Evolutionary conservation across 1,140 invertebrate genomes (phyloP), one percentile per base, ranked within the genome.

Genomic region (Drosophila ogumai): DNA sequence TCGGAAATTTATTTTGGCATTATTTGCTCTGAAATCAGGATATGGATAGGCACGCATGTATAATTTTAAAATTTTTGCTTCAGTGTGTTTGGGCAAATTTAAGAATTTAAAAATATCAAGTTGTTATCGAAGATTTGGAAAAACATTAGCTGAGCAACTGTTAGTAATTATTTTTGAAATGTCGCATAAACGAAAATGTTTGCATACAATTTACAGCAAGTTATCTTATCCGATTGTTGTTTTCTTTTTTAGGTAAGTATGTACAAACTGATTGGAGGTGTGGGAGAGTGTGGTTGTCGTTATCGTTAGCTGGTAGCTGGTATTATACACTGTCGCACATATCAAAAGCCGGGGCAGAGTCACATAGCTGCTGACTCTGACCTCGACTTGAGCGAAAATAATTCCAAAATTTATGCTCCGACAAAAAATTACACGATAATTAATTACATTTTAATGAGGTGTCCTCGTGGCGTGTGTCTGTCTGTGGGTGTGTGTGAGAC

Each of bases 1-100:
- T 79, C 97, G 95, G 93, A 96, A 98, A 94, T 98, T 98, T 92
- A 96, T 95, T 93, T 96, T 96, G 81, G 93, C 94, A 92, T 94
- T 94, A 91, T 94, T 95, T 93, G 94, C 94, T 93, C 94, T 95
- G 93, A 91, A 84, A 90, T 90, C 85, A 91, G 91, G 91, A 92
- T 92, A 92, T 88, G 91, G 91, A 92, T 92, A 92, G 85, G 91
- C 79, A 92, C 91, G 91, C 80, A 92, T 79, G 91, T 92, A 92
- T 91, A 92, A 92, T 88, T 87, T 87, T 36, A 90, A 50, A 79
- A 63, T 74, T 79, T 34, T 74, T 58, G 57, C 57, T 67, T 69
- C 17, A 44, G 47, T 69, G 60, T 32, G 32, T 58, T 68, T 65
- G 41, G 17, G 19, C 44, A 54, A 78, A 32, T 60, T 68, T 60